phyloP scores from a whole-genome alignment of 37 sponge, comb jelly and placozoan genomes.

The Ianthella basta region DNA sequence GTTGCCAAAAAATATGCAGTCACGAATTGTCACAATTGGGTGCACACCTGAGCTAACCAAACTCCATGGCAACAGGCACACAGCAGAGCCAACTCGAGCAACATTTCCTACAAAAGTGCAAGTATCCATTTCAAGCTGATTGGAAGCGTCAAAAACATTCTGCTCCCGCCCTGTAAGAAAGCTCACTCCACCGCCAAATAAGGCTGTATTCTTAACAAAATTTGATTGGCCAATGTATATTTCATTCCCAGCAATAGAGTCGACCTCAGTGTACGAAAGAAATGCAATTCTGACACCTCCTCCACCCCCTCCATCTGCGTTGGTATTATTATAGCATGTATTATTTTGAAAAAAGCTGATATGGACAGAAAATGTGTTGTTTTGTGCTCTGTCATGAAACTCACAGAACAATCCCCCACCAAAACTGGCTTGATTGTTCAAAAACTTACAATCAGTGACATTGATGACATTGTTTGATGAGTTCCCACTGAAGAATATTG shows the following conservation, averaged over 20 bases:
- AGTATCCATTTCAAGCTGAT: not conserved
- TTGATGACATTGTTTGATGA: not conserved
- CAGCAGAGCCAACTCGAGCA: not conserved
- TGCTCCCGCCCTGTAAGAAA: not conserved
- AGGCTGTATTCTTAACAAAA: not conserved
- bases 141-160: not conserved
- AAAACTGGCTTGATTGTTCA: constrained; percentile 2
- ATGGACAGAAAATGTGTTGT: not conserved
- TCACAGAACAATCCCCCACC: constrained; percentile 28
- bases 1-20: not conserved
- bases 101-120: not conserved
- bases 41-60: not conserved
- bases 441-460: constrained; percentile 1
- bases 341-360: not conserved
- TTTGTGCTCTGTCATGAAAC: constrained; percentile 35
- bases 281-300: constrained; percentile 13
- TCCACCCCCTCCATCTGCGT: not conserved
- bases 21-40: not conserved
- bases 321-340: not conserved
- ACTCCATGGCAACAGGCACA: not conserved
- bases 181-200: not conserved
- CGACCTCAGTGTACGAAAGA: not conserved
- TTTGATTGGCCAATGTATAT: not conserved
- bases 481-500: constrained; percentile 30
- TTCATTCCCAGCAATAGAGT: not conserved